Evolutionary conservation across 2,888 invertebrate species (phyloP), one percentile per base, ranked within the genome.

Genomic region (Tenthredo scrophulariae): DNA sequence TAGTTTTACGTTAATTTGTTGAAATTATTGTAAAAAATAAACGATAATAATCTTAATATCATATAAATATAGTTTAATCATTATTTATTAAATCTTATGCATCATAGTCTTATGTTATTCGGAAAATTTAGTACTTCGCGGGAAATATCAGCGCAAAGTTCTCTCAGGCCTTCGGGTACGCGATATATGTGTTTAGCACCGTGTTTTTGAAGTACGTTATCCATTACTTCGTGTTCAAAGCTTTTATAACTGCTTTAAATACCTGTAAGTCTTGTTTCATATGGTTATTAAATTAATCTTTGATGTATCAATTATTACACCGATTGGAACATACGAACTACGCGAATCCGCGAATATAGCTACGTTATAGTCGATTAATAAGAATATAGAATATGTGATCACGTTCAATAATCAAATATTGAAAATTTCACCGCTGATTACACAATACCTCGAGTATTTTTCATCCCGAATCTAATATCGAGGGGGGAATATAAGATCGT

Each of bases 101-200:
- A 22, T 58, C 0, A 3, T 22, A 58, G 1, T 58, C 22, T 62
- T 67, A 18, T 29, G 33, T 67, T 33, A 15, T 67, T 26, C 33
- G 33, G 6, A 70, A 72, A 0, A 54, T 79, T 84, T 88, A 84
- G 88, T 92, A 96, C 96, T 94, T 97, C 97, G 86, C 97, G 95
- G 0, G 96, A 95, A 87, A 97, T 96, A 91, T 97, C 97, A 74
- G 95, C 94, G 94, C 97, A 95, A 72, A 97, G 92, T 89, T 97
- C 97, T 7, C 94, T 94, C 4, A 97, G 92, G 0, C 97, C 97
- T 84, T 96, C 95, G 0, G 97, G 97, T 37, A 96, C 91, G 7
- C 93, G 93, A 88, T 94, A 94, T 72, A 94, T 91, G 86, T 93
- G 93, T 89, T 93, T 94, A 2, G 94, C 94, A 65, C 93, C 94